Base-by-base conservation (phyloP, 2,797 vertebrate species). In the Danio kyathit region DNA sequence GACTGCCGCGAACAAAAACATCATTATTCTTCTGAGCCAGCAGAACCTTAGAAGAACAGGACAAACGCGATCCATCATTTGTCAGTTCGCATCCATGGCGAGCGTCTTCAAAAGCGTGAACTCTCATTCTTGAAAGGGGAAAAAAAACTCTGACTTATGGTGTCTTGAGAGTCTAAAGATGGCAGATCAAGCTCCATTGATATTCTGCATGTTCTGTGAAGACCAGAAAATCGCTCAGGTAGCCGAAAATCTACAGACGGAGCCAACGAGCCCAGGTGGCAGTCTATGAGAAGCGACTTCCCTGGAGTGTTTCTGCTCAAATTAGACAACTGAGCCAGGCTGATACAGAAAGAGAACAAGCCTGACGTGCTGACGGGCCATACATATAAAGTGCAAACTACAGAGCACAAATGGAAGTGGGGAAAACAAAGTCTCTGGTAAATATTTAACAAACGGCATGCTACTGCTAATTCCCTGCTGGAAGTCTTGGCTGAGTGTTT, bases 401-500 rank as follows among this genome's bases (percentile, higher is more conserved):
- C 73, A 79, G 57, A 52, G 61, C 70, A 83, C 49, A 70, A 76
- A 70, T 21, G 56, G 44, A 41, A 72, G 54, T 38, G 19, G 64
- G 66, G 19, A 64, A 66, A 74, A 76, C 46, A 64, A 80, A 66
- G 71, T 71, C 48, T 74, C 72, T 49, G 60, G 70, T 86, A 83
- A 88, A 86, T 88, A 85, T 87, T 85, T 88, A 57, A 85, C 76
- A 61, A 83, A 59, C 54, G 38, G 38, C 59, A 59, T 44, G 61
- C 76, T 59, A 51, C 65, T 40, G 12, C 63, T 84, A 64, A 49
- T 75, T 82, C 69, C 77, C 69, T 71, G 56, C 75, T 65, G 59
- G 63, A 60, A 72, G 44, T 83, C 63, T 75, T 59, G 64, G 74
- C 70, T 72, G 52, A 29, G 52, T 83, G 73, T 69, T 71, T 71